A percentile compares a stretch with the other conserved stretches of the same genome.
phyloP scores from a whole-genome alignment of 2,113 vertebrate species.

The Eonycteris spelaea region DNA sequence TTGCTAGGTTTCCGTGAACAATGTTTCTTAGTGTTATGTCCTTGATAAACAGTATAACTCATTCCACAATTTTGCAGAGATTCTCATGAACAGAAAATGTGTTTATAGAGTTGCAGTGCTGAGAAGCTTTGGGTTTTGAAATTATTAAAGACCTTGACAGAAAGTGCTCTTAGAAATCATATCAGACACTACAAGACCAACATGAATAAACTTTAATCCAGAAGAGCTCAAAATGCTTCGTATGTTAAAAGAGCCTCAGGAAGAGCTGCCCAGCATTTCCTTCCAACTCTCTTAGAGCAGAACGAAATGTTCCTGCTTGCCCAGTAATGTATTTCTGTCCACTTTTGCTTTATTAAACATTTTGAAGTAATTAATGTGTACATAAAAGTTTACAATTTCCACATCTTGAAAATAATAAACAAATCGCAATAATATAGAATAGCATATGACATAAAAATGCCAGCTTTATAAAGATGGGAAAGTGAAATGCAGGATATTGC shows the following conservation, averaged over 20 bases:
- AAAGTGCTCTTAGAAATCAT: not conserved
- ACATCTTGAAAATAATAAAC: not conserved
- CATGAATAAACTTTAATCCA: not conserved
- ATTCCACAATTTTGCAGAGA: not conserved
- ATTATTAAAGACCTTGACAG: not conserved
- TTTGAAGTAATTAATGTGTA: not conserved
- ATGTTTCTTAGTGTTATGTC: not conserved
- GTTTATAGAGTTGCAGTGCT: not conserved
- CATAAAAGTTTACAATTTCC: not conserved
- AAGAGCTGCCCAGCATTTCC: not conserved
- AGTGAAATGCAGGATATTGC: not conserved
- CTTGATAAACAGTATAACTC: not conserved
- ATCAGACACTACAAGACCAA: not conserved
- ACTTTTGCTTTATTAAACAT: not conserved
- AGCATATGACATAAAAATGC: not conserved
- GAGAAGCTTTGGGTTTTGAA: not conserved
- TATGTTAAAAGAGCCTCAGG: not conserved
- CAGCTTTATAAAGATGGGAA: not conserved
- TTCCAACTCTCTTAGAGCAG: not conserved
- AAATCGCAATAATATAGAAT: not conserved
- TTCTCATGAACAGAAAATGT: not conserved
- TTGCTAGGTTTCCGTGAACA: conserved; percentile 10
- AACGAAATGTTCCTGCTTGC: not conserved
- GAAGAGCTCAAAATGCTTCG: not conserved
- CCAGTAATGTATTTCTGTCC: not conserved